Evolutionary conservation across 2,797 vertebrate species (phyloP).

Genomic region (Peromyscus eremicus): DNA sequence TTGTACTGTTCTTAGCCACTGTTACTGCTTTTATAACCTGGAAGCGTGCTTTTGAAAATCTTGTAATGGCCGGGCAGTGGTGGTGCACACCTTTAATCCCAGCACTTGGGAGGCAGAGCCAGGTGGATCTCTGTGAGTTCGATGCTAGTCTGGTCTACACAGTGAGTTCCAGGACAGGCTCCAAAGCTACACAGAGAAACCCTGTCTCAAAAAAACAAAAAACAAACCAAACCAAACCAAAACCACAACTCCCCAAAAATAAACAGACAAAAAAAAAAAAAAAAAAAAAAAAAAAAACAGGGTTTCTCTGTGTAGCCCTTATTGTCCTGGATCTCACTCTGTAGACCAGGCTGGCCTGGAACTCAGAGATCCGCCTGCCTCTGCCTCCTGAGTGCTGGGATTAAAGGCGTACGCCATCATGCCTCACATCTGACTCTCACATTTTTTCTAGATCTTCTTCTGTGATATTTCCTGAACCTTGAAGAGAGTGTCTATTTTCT

Average conservation of each 20-base stretch:
- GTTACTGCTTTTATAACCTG: neutral
- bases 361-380: neutral
- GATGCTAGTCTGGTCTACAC: neutral
- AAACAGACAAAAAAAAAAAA: neutral
- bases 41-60: neutral
- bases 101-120: neutral
- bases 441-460: neutral
- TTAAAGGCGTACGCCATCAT: neutral
- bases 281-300: neutral
- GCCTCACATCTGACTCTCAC: neutral
- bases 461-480: neutral
- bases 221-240: no score
- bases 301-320: neutral
- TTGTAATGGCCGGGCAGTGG: neutral
- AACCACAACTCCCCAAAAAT: no score
- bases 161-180: neutral
- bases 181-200: neutral
- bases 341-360: neutral
- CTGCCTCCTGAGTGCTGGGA: neutral
- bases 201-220: neutral
- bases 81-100: neutral
- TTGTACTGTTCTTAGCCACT: neutral
- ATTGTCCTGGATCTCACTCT: neutral
- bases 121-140: neutral
- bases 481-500: neutral